These are phyloP conservation scores for Eutolmus rufibarbis DNA, from an alignment of 2,888 invertebrate species.

Conservation along the genomic window DNA sequence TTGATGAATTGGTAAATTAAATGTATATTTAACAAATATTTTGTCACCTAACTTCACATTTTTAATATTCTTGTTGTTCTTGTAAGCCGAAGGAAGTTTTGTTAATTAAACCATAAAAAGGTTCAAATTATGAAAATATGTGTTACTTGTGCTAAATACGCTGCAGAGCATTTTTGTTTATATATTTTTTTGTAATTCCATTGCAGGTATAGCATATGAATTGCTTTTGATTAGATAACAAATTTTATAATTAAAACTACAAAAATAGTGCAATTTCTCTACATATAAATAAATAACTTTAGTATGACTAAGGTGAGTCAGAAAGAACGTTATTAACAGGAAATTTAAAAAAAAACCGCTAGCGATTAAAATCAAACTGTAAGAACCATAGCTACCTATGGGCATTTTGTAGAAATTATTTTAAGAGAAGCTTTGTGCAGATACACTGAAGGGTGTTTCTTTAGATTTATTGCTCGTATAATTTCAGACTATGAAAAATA, in stretches of 20 bases:
- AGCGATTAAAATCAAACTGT: slow-evolving; percentile 4
- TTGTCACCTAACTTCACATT: background rate
- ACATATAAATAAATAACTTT: slow-evolving; percentile 2
- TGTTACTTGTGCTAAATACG: background rate
- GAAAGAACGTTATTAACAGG: background rate
- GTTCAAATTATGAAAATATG: background rate
- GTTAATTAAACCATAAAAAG: background rate
- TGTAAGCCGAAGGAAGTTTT: background rate
- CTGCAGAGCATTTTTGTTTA: background rate
- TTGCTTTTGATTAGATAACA: background rate
- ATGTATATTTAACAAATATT: background rate
- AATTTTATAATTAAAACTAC: background rate
- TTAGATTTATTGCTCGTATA: background rate
- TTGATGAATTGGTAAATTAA: background rate
- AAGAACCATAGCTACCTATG: background rate
- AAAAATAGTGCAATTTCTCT: slow-evolving; percentile 35
- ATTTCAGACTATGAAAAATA: background rate
- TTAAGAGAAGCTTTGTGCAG: slow-evolving; percentile 27
- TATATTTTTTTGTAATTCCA: background rate
- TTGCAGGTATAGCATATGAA: background rate
- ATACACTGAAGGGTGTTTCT: background rate
- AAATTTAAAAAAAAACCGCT: slow-evolving; percentile 1
- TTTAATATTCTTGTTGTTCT: background rate
- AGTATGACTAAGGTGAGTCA: background rate
- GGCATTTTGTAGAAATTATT: background rate